Evolutionary conservation across 2,888 invertebrate species (phyloP).

Genomic region (Brachynemurus nebulosus): DNA sequence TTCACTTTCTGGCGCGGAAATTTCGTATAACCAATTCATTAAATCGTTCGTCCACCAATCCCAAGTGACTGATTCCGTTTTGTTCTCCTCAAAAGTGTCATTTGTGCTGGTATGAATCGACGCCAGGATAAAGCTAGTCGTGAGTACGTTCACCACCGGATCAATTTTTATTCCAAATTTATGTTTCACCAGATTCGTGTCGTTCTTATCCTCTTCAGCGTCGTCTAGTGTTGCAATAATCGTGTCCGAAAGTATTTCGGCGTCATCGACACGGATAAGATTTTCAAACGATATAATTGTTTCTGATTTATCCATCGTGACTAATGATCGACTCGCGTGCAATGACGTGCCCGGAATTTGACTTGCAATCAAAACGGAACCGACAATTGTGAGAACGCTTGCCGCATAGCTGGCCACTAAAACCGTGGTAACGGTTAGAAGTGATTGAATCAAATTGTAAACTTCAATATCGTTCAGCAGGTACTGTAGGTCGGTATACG

Average conservation of each 20-base stretch:
- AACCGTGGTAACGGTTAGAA: conserved; percentile 39
- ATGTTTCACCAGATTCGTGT: not conserved
- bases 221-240: not conserved
- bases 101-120: conserved; percentile 20
- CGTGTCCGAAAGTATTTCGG: not conserved
- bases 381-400: conserved; percentile 42
- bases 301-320: not conserved
- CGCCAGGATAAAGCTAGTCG: conserved; percentile 28
- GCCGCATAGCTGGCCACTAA: conserved; percentile 47
- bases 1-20: conserved; percentile 19
- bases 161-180: not conserved
- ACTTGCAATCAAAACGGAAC: conserved; percentile 40
- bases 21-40: conserved; percentile 30
- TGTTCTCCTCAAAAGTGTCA: conserved; percentile 14
- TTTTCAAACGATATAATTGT: too few relatives aligned
- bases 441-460: conserved; percentile 34
- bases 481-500: conserved; percentile 62
- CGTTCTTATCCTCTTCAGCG: not conserved
- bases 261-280: not conserved
- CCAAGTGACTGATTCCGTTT: conserved; percentile 23
- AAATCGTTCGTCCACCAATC: conserved; percentile 31
- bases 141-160: conserved; percentile 26
- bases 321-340: conserved; percentile 10
- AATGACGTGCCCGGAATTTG: conserved; percentile 36
- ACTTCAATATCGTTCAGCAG: conserved; percentile 35